These are phyloP conservation scores for Melanitta fusca DNA, from an alignment of 2,797 vertebrate genomes.

Conservation along the genomic window DNA sequence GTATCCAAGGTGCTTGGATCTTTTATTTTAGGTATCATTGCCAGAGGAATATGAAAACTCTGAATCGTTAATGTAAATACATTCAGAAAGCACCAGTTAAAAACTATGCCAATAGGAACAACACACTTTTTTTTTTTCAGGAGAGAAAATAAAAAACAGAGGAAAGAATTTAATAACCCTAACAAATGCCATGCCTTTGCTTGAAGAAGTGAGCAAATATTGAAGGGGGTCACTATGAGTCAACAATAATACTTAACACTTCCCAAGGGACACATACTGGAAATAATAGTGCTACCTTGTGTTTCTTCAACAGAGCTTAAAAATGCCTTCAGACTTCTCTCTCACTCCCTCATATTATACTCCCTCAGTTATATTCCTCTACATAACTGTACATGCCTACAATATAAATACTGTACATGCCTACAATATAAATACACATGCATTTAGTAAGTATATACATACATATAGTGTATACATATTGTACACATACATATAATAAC, in stretches of 20 bases:
- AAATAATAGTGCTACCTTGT: neutral
- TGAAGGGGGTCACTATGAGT: neutral
- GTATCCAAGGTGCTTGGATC: constrained; percentile 3
- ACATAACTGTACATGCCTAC: neutral
- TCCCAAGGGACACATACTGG: neutral
- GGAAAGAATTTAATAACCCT: neutral
- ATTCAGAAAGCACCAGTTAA: neutral
- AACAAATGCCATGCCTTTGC: neutral
- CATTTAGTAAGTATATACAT: neutral
- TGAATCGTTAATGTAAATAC: neutral
- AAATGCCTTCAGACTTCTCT: neutral
- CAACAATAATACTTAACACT: neutral
- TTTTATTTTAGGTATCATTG: neutral
- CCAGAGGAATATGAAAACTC: constrained; percentile 11
- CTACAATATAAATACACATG: neutral
- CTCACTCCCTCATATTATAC: too few species aligned
- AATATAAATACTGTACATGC: neutral
- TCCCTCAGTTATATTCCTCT: too few species aligned
- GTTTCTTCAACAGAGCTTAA: neutral
- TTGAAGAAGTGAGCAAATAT: neutral
- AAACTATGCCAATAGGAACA: neutral
- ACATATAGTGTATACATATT: neutral
- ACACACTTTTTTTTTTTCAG: neutral
- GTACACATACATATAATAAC: neutral
- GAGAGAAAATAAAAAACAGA: neutral